A percentile compares a stretch with the other conserved stretches of the same genome.
phyloP scores from a whole-genome alignment of 2,888 invertebrate species.

The Protonemura montana region DNA sequence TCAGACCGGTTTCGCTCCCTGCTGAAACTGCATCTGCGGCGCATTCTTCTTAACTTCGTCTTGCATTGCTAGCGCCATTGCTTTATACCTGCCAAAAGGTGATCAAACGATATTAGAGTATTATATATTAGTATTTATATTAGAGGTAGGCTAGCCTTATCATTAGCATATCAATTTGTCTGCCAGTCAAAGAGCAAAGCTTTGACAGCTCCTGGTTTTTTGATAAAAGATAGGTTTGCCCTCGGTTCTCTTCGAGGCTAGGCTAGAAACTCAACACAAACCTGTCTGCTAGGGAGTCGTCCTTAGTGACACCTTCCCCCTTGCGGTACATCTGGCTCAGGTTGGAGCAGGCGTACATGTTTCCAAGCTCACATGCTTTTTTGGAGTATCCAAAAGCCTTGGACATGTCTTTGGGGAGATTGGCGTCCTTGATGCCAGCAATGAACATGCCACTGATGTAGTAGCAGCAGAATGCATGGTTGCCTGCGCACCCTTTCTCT shows the following conservation, averaged over 20 bases:
- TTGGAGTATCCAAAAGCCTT: conserved; percentile 81
- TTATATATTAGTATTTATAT: too few species aligned
- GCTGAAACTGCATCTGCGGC: conserved; percentile 59
- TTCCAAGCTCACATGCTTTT: conserved; percentile 83
- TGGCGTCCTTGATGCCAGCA: conserved; percentile 71
- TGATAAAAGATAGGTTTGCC: too few species aligned
- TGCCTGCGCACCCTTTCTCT: conserved; percentile 62
- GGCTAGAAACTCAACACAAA: neutral
- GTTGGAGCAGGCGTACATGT: conserved; percentile 90
- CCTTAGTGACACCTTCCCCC: conserved; percentile 83
- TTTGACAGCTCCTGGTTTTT: too few species aligned
- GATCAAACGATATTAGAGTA: too few species aligned
- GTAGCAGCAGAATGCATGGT: conserved; percentile 78
- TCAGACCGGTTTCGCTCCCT: conserved; percentile 56
- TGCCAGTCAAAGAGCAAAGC: too few species aligned
- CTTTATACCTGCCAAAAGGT: conserved; percentile 72
- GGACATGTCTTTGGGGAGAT: conserved; percentile 69
- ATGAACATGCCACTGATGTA: conserved; percentile 82
- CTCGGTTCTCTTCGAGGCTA: too few species aligned
- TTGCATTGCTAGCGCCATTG: conserved; percentile 74
- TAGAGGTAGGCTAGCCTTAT: too few species aligned
- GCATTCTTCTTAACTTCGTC: conserved; percentile 67
- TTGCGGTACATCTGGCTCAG: conserved; percentile 84
- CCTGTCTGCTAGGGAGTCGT: conserved; percentile 72
- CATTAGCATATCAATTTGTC: too few species aligned